Conservation (phyloP, 2,113 vertebrate genomes). For the Cariama cristata region DNA sequence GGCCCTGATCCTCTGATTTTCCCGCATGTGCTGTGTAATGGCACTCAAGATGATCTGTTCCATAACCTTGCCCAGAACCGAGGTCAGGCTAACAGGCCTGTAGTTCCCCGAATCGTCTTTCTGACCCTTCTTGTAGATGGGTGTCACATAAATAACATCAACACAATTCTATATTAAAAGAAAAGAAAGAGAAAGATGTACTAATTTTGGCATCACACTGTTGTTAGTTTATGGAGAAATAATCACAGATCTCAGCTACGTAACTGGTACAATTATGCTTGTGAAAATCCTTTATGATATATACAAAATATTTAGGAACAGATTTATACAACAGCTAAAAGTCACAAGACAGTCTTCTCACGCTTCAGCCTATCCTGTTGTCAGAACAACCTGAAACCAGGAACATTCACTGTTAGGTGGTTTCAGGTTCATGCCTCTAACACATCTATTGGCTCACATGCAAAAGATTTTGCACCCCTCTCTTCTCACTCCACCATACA, state of each 20-base stretch:
- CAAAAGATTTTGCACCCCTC: neutral
- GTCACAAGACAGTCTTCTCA: neutral
- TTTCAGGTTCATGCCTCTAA: neutral
- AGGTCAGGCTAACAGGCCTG: too few species aligned
- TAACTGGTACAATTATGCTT: neutral
- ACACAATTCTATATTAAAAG: neutral
- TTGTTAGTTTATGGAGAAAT: neutral
- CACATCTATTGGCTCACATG: neutral
- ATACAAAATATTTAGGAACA: neutral
- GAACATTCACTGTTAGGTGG: neutral
- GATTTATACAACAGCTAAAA: neutral
- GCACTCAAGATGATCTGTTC: too few species aligned
- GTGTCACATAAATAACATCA: neutral
- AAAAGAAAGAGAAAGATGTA: neutral
- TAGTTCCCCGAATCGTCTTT: too few species aligned
- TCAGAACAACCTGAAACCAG: neutral
- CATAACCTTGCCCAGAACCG: too few species aligned
- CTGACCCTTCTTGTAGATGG: too few species aligned
- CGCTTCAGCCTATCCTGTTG: neutral
- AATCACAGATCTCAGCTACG: neutral
- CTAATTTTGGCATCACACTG: neutral
- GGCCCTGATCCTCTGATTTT: too few species aligned
- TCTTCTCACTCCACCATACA: neutral
- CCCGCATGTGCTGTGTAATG: too few species aligned
- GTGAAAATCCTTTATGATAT: neutral